A percentile compares a stretch with the other conserved stretches of the same genome.
phyloP scores from a whole-genome alignment of 2,113 vertebrate species.

The Trachemys scripta region DNA sequence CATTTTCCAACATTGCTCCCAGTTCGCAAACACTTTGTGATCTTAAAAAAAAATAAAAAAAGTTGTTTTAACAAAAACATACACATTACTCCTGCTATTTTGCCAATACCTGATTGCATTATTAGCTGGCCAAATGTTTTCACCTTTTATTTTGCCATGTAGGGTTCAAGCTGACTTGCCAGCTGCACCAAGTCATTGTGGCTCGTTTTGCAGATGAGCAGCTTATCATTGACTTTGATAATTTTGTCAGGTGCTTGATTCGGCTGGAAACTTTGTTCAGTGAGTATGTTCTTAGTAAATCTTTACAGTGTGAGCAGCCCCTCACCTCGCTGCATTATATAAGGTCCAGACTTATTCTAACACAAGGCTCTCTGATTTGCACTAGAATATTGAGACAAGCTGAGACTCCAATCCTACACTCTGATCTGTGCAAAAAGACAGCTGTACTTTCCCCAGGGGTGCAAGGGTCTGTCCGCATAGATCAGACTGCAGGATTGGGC shows the following conservation, averaged over 20 bases:
- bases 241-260: slow-evolving; percentile 83
- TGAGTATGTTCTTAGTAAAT: slow-evolving; percentile 42
- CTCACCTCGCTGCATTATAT: neutral
- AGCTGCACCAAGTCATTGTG: slow-evolving; percentile 81
- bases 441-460: fast-evolving
- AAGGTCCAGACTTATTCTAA: neutral
- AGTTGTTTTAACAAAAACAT: neutral
- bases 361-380: neutral
- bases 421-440: neutral
- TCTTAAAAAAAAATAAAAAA: neutral
- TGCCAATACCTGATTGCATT: neutral
- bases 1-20: neutral
- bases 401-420: neutral
- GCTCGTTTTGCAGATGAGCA: slow-evolving; percentile 83
- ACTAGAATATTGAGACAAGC: neutral
- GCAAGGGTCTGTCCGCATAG: neutral
- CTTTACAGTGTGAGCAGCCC: neutral
- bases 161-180: slow-evolving; percentile 83
- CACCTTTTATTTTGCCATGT: neutral
- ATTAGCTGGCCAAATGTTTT: neutral
- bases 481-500: neutral
- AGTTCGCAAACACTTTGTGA: neutral
- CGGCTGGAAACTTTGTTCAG: slow-evolving; percentile 85
- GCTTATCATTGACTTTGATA: slow-evolving; percentile 83
- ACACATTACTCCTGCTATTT: neutral